Percentiles rank a stretch among this genome's conserved stretches.
phyloP scores from a whole-genome alignment of 2,888 invertebrate genomes.

The Ichneumoninae sp. region DNA sequence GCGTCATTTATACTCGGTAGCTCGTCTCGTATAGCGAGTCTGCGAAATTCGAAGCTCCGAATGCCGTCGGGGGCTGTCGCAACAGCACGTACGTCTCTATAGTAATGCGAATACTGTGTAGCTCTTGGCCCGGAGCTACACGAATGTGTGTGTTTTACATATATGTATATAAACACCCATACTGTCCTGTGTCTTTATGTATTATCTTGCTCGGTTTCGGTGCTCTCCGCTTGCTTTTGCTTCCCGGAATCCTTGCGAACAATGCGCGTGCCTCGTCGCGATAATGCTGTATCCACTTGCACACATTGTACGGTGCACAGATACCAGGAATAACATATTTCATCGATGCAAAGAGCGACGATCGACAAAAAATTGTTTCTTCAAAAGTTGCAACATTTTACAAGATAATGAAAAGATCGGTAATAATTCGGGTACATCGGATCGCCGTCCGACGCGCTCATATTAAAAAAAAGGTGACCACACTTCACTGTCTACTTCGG shows the following conservation, averaged over 20 bases:
- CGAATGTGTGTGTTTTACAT: not conserved
- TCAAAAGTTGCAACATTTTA: not conserved
- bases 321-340: conserved; percentile 5
- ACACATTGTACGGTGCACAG: not conserved
- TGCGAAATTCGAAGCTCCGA: conserved; percentile 74
- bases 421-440: not conserved
- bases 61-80: conserved; percentile 59
- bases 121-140: not conserved
- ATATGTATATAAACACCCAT: not conserved
- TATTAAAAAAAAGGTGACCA: not conserved
- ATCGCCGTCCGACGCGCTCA: not conserved
- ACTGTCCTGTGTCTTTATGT: not conserved
- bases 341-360: conserved; percentile 5
- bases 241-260: conserved; percentile 70
- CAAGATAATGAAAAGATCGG: too few species aligned
- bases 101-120: conserved; percentile 19
- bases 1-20: conserved; percentile 40
- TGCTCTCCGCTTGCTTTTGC: conserved; percentile 29
- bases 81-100: conserved; percentile 11
- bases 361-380: not conserved
- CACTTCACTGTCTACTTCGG: not conserved
- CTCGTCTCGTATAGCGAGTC: conserved; percentile 63
- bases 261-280: conserved; percentile 57
- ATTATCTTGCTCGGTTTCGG: conserved; percentile 10
- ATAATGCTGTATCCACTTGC: not conserved